A percentile compares a stretch with the other conserved stretches of the same genome.
Evolutionary conservation across 2,113 vertebrate genomes (phyloP).

Genomic region (Rhinolophus sinicus): DNA sequence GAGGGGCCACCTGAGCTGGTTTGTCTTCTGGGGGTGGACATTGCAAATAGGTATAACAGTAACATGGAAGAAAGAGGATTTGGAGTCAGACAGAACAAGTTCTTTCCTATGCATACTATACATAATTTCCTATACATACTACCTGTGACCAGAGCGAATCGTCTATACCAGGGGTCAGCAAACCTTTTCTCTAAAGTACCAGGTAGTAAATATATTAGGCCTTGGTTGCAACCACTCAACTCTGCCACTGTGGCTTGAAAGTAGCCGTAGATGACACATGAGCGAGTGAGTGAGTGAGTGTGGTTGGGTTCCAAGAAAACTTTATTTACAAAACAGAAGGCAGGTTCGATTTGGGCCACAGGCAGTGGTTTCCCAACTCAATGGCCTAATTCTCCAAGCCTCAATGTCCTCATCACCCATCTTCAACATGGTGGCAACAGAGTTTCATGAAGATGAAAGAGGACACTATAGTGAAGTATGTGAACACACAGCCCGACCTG

Average conservation of each 20-base stretch:
- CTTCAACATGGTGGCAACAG: neutral
- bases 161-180: neutral
- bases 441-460: neutral
- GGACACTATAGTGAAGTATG: neutral
- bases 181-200: neutral
- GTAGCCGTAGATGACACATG: neutral
- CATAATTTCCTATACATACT: neutral
- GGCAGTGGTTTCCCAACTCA: neutral
- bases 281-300: neutral
- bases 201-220: neutral
- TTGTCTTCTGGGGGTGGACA: neutral
- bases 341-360: neutral
- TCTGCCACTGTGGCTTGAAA: neutral
- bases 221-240: neutral
- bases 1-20: neutral
- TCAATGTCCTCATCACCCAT: neutral
- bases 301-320: neutral
- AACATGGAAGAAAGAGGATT: neutral
- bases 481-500: neutral
- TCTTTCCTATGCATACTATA: neutral
- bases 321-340: neutral
- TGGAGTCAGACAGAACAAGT: neutral
- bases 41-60: neutral
- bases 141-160: neutral
- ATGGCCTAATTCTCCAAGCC: neutral